These are phyloP conservation scores for Lepidonotus clava DNA, from an alignment of 2,888 invertebrate genomes.

Conservation along the genomic window DNA sequence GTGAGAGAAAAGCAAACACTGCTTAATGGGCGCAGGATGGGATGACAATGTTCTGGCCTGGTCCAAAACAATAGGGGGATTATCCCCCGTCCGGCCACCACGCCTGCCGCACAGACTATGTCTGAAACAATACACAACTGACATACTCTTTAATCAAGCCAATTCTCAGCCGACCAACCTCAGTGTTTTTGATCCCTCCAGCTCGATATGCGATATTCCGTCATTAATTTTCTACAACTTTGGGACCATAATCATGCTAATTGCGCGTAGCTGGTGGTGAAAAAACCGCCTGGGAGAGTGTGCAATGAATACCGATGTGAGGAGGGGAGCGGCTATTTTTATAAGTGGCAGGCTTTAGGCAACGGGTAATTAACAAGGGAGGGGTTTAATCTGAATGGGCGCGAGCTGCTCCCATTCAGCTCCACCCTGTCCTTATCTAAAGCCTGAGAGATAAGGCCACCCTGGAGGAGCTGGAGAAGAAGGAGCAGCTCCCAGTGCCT, in stretches of 20 bases:
- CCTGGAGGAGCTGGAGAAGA: not conserved
- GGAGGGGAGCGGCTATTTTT: not conserved
- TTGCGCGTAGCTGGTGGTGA: not conserved
- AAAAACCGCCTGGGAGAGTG: not conserved
- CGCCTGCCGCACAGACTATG: not conserved
- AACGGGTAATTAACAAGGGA: conserved; percentile 10
- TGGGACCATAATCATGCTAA: conserved; percentile 32
- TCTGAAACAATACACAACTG: conserved; percentile 29
- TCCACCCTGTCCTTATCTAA: conserved; percentile 7
- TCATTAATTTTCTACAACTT: conserved; percentile 37
- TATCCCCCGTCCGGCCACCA: not conserved
- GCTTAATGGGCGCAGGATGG: not conserved
- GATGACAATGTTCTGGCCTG: conserved; percentile 7
- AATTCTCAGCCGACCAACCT: not conserved
- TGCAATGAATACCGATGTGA: conserved; percentile 17
- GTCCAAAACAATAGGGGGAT: not conserved
- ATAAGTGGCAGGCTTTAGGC: conserved; percentile 24
- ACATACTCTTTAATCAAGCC: conserved; percentile 49
- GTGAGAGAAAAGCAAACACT: conserved; percentile 7
- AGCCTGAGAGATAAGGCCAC: not conserved
- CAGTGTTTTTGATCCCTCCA: conserved; percentile 42
- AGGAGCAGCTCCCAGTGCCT: not conserved
- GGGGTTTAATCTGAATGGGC: conserved; percentile 38
- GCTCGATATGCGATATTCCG: conserved; percentile 33
- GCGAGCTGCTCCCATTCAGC: not conserved